Evolutionary conservation across 2,888 invertebrate genomes (phyloP).

Genomic region (Mythimna albipuncta): DNA sequence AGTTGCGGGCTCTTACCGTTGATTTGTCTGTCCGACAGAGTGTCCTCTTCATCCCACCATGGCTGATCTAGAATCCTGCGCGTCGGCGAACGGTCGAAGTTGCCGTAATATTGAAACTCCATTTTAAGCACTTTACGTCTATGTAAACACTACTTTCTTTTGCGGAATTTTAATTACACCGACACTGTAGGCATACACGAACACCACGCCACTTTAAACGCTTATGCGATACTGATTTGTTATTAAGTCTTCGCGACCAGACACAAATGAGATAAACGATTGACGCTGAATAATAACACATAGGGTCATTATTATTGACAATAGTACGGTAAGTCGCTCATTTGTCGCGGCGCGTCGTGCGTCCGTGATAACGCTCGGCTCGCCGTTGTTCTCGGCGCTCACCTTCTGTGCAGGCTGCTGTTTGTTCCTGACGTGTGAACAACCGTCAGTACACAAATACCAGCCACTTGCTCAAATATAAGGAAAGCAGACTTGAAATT

Average conservation of each 20-base stretch:
- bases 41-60: conserved; percentile 88
- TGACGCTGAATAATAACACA: conserved; percentile 77
- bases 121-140: conserved; percentile 67
- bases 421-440: conserved; percentile 67
- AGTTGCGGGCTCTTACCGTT: conserved; percentile 78
- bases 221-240: conserved; percentile 83
- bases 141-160: conserved; percentile 51
- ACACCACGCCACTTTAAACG: conserved; percentile 79
- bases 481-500: conserved; percentile 52
- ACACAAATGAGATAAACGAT: conserved; percentile 84
- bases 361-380: conserved; percentile 53
- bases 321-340: conserved; percentile 62
- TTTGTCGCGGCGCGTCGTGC: conserved; percentile 39
- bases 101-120: conserved; percentile 88
- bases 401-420: conserved; percentile 42
- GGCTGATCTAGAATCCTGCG: conserved; percentile 82
- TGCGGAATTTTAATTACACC: conserved; percentile 62
- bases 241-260: conserved; percentile 78
- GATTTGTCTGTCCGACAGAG: conserved; percentile 82
- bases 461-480: conserved; percentile 69
- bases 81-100: conserved; percentile 78
- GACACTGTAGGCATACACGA: conserved; percentile 64
- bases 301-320: conserved; percentile 74
- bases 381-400: conserved; percentile 47
- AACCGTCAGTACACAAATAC: conserved; percentile 70